These are phyloP conservation scores for Tiliacea aurago DNA, from an alignment of 2,888 invertebrate species.

Conservation along the genomic window DNA sequence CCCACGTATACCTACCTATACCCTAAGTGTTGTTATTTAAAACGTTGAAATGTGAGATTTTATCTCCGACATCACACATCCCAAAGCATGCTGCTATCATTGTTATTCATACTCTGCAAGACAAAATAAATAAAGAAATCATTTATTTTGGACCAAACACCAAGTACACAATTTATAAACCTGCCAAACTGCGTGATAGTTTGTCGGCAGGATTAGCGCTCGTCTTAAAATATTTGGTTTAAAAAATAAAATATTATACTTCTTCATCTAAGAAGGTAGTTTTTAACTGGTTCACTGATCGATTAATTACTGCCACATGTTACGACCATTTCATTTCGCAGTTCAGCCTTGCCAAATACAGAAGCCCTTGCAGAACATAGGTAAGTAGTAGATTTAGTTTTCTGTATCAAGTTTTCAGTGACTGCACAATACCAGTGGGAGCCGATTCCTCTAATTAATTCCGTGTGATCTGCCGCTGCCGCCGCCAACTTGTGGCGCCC, in stretches of 20 bases:
- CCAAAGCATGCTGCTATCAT: neutral
- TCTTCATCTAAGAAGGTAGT: too few species aligned
- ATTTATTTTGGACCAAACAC: too few species aligned
- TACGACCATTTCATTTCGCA: too few species aligned
- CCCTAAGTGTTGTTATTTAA: neutral
- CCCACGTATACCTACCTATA: neutral
- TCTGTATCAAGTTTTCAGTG: conserved; percentile 1
- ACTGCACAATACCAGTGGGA: neutral
- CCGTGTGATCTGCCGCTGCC: conserved; percentile 31
- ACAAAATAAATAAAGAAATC: too few species aligned
- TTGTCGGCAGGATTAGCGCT: too few species aligned
- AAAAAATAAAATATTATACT: too few species aligned
- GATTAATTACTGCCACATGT: too few species aligned
- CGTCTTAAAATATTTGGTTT: too few species aligned
- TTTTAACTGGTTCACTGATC: too few species aligned
- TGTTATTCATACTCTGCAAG: neutral
- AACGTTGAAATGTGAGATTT: neutral
- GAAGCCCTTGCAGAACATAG: neutral
- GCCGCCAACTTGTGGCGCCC: neutral
- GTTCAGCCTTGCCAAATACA: too few species aligned
- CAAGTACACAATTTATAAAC: too few species aligned
- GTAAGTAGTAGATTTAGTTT: neutral
- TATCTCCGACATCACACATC: neutral
- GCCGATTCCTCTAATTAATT: conserved; percentile 46
- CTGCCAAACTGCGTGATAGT: too few species aligned